phyloP scores from a whole-genome alignment of 1,140 invertebrate species.

The Stegodyphus dumicola region DNA sequence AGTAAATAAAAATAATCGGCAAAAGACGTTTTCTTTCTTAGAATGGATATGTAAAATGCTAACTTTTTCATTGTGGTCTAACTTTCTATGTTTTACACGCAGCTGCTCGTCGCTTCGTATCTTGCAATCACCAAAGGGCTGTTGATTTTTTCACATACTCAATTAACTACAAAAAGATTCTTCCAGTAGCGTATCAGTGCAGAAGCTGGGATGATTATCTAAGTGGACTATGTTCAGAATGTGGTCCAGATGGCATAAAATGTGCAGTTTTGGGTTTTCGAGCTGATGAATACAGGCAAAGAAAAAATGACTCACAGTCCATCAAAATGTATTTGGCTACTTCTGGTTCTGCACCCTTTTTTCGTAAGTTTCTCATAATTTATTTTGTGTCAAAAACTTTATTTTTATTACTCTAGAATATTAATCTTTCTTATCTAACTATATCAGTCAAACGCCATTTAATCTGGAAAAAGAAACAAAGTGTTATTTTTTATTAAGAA shows the following conservation, averaged over 20 bases:
- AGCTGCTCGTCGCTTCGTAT: conserved; percentile 80
- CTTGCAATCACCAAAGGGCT: conserved; percentile 86
- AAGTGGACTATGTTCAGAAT: conserved; percentile 82
- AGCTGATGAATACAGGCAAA: conserved; percentile 66
- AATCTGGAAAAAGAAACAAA: too few species aligned
- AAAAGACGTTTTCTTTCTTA: too few species aligned
- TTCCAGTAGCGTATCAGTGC: conserved; percentile 80
- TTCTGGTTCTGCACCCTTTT: background rate
- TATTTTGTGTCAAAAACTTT: too few species aligned
- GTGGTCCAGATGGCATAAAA: conserved; percentile 76
- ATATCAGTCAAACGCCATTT: too few species aligned
- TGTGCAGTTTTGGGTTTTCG: conserved; percentile 85
- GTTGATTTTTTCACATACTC: conserved; percentile 85
- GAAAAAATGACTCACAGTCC: conserved; percentile 65
- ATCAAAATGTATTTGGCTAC: conserved; percentile 65
- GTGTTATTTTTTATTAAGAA: too few species aligned
- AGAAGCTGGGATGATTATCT: conserved; percentile 74
- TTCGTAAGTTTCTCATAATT: too few species aligned
- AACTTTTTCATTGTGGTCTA: too few species aligned
- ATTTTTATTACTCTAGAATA: too few species aligned
- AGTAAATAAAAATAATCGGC: too few species aligned
- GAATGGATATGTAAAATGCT: too few species aligned
- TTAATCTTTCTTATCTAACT: too few species aligned
- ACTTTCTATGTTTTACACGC: conserved; percentile 64
- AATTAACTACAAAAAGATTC: conserved; percentile 79